Conservation (phyloP, 1,140 invertebrate species). For the Oppia nitens region DNA sequence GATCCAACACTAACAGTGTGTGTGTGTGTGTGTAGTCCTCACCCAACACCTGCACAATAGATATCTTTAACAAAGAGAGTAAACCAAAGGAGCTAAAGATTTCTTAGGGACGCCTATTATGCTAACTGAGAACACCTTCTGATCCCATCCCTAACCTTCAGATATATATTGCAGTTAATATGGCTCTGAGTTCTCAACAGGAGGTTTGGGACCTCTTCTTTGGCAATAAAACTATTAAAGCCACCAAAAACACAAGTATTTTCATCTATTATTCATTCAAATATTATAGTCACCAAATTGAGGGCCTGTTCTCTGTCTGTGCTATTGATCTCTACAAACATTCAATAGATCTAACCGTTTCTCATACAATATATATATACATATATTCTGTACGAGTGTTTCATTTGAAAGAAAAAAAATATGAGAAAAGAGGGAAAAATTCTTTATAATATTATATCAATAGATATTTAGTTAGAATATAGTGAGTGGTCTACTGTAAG, state of each 20-base stretch:
- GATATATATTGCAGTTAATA: not conserved
- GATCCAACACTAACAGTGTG: too few relatives aligned
- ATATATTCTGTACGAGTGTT: too few relatives aligned
- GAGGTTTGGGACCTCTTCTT: not conserved
- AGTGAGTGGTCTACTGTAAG: too few relatives aligned
- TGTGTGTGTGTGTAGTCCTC: too few relatives aligned
- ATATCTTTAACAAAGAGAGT: not conserved
- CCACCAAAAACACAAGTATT: not conserved
- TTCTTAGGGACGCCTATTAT: too few relatives aligned
- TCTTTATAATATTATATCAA: too few relatives aligned
- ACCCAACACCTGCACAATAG: not conserved
- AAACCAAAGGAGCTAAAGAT: too few relatives aligned
- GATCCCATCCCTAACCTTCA: not conserved
- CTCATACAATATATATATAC: too few relatives aligned
- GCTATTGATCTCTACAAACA: not conserved
- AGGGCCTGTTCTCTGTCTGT: not conserved
- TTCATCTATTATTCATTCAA: not conserved
- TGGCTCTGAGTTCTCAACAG: not conserved
- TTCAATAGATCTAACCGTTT: not conserved
- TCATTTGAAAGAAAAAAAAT: too few relatives aligned
- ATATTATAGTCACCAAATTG: not conserved
- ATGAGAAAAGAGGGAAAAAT: too few relatives aligned
- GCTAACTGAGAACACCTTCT: not conserved
- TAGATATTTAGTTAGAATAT: too few relatives aligned
- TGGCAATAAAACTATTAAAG: too few relatives aligned